Evolutionary conservation across 2,113 vertebrate species (phyloP).

Genomic region (Dromas ardeola): DNA sequence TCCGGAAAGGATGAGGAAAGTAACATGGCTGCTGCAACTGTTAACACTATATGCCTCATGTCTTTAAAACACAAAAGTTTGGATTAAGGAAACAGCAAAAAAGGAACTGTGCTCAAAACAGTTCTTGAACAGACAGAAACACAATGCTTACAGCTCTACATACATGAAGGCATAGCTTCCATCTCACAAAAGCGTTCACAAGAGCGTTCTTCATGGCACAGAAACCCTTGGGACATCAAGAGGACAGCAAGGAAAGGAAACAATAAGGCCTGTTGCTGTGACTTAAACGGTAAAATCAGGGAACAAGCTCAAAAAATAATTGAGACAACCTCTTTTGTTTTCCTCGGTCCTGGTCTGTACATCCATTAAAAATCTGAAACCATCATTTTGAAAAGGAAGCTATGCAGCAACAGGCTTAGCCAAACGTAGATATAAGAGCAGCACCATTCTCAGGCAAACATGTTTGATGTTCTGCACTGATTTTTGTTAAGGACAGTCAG

Average conservation of each 20-base stretch:
- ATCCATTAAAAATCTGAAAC: background rate
- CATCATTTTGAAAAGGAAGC: background rate
- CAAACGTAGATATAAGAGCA: accelerated
- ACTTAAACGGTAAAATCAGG: background rate
- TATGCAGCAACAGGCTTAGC: background rate
- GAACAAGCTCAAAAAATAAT: background rate
- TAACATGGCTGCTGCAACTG: background rate
- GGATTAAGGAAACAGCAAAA: background rate
- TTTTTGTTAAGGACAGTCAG: background rate
- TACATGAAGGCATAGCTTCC: background rate
- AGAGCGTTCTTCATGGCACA: background rate
- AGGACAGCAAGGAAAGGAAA: background rate
- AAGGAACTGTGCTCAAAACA: background rate
- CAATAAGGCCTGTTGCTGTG: background rate
- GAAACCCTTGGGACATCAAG: background rate
- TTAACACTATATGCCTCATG: background rate
- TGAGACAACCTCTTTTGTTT: background rate
- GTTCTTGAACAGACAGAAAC: background rate
- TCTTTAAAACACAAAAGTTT: background rate
- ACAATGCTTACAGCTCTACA: background rate
- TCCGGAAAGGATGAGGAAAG: background rate
- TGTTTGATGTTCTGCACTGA: background rate
- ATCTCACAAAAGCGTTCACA: background rate
- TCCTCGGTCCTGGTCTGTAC: background rate
- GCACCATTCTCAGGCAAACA: background rate